These are phyloP conservation scores for Enteromius mattozi DNA, from an alignment of 2,797 vertebrate species.

Conservation along the genomic window DNA sequence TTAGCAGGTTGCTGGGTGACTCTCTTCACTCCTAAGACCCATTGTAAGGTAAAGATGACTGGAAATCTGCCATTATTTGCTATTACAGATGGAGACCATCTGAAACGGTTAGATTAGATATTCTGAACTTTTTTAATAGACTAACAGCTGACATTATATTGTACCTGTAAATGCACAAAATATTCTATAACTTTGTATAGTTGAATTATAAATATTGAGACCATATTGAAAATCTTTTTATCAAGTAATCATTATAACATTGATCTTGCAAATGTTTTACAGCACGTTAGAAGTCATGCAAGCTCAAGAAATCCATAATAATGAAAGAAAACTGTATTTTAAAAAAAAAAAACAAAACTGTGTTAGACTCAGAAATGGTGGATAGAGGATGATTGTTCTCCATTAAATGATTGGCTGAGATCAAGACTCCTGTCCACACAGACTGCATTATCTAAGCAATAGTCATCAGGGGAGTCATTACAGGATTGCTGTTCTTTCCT, in stretches of 20 bases:
- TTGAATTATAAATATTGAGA: background rate
- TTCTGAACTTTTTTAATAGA: background rate
- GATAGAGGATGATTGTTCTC: constrained; percentile 63
- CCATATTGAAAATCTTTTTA: background rate
- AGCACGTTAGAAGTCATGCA: background rate
- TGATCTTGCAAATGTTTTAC: background rate
- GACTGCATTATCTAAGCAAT: constrained; percentile 63
- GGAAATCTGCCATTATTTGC: background rate
- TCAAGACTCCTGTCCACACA: constrained; percentile 60
- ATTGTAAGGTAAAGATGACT: background rate
- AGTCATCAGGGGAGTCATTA: constrained; percentile 64
- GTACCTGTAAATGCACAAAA: background rate
- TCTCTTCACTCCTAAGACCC: background rate
- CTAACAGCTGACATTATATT: background rate
- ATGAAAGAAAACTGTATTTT: background rate
- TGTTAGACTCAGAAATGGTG: constrained; percentile 23
- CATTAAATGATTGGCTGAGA: constrained; percentile 70
- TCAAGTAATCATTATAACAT: background rate
- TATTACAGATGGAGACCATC: background rate
- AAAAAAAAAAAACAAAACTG: background rate
- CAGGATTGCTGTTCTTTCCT: constrained; percentile 54
- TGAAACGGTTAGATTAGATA: background rate
- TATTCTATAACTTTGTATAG: background rate
- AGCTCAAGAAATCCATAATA: background rate
- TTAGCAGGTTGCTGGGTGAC: constrained; percentile 9